Conservation (phyloP, 2,113 vertebrate species). For the Prionailurus bengalensis region DNA sequence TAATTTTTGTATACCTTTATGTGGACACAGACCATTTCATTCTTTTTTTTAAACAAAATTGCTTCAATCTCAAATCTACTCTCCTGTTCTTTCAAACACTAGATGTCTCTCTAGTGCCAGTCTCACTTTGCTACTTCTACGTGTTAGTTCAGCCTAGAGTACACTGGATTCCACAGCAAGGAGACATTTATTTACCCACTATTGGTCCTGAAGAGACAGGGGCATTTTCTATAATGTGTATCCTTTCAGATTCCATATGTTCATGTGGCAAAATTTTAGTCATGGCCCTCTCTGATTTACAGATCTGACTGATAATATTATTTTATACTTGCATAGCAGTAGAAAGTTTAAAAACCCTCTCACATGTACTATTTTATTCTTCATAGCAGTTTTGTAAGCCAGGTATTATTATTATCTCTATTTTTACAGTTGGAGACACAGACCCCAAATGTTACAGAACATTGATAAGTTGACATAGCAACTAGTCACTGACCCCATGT, state of each 20-base stretch:
- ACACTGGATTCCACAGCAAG: neutral
- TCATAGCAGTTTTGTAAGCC: neutral
- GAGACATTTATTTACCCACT: neutral
- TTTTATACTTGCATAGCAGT: neutral
- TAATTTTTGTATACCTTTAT: neutral
- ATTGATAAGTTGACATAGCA: neutral
- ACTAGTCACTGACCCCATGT: neutral
- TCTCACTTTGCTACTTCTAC: neutral
- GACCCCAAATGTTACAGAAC: neutral
- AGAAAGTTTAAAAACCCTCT: neutral
- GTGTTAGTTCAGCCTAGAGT: neutral
- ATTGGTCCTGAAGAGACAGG: neutral
- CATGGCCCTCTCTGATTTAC: neutral
- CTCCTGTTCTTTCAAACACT: constrained; percentile 41
- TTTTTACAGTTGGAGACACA: constrained; percentile 22
- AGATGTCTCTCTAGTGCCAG: constrained; percentile 73
- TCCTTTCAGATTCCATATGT: neutral
- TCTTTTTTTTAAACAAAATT: neutral
- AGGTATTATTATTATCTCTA: neutral
- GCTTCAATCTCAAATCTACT: neutral
- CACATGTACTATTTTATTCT: neutral
- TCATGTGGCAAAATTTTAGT: neutral
- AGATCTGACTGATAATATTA: neutral
- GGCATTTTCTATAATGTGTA: neutral
- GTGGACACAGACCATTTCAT: neutral